Evolutionary conservation across 2,888 invertebrate species (phyloP).

Genomic region (Tipula helvola): DNA sequence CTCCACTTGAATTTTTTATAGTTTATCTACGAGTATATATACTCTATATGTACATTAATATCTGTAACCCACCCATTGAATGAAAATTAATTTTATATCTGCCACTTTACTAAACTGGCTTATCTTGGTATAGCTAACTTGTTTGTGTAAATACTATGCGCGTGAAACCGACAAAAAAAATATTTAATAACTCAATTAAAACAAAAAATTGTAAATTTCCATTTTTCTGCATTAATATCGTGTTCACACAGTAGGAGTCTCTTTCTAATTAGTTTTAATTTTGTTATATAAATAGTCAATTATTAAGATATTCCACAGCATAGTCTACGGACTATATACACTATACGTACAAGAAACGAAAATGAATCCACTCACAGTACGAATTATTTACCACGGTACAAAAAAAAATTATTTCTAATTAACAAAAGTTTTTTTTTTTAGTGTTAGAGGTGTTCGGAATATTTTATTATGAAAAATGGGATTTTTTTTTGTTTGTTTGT

Average conservation of each 20-base stretch:
- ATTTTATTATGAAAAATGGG: not conserved
- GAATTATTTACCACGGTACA: not conserved
- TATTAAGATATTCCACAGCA: not conserved
- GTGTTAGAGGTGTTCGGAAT: not conserved
- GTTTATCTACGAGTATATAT: not conserved
- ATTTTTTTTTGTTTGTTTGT: not conserved
- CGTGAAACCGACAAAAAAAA: not conserved
- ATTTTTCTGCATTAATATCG: not conserved
- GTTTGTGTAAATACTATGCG: not conserved
- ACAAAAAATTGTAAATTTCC: not conserved
- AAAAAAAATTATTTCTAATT: not conserved
- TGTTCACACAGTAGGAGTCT: not conserved
- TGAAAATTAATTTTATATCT: not conserved
- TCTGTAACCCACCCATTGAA: not conserved
- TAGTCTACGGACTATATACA: not conserved
- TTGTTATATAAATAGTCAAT: not conserved
- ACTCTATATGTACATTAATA: not conserved
- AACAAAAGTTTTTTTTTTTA: not conserved
- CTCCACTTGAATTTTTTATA: not conserved
- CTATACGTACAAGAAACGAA: not conserved
- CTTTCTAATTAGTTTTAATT: not conserved
- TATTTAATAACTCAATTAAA: not conserved
- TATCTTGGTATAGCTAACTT: not conserved
- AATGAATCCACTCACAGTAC: not conserved
- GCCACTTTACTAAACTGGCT: not conserved